Evolutionary conservation across 2,113 vertebrate genomes (phyloP), one percentile per base, ranked within the genome.

Genomic region (Elephas maximus): DNA sequence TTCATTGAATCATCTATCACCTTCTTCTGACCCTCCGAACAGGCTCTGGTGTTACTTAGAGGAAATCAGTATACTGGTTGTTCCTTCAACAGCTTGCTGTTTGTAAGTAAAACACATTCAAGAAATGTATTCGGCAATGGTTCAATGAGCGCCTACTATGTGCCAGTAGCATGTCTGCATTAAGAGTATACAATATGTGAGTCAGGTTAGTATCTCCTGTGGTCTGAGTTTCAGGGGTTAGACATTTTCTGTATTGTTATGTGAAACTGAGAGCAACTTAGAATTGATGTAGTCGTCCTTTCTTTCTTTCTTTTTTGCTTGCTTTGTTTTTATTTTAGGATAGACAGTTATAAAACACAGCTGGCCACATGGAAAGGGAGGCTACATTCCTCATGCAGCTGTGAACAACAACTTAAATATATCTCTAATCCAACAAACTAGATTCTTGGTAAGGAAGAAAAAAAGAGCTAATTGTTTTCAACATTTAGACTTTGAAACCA

Each of bases 291-390:
- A 57, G 80, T 93, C 17, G 51, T 41, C 9, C 48, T 84, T 79
- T 18, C 18, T 87, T 45, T 28, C 83, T 67, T 69, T 37, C 57
- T 17, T 67, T 74, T 51, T 81, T 12, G 28, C 74, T 12, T 65
- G 60, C 48, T 96, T 95, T 95, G 84, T 90, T 96, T 97, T 94
- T 78, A 81, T 86, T 96, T 96, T 94, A 95, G 57, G 44, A 79
- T 45, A 95, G 96, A 88, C 93, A 76, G 80, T 97, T 96, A 91
- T 63, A 95, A 96, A 98, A 96, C 86, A 96, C 93, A 96, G 96
- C 94, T 94, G 96, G 67, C 93, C 91, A 79, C 71, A 18, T 79
- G 93, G 76, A 62, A 78, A 97, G 74, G 62, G 89, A 91, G 60
- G 21, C 67, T 45, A 69, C 79, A 71, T 76, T 96, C 71, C 62